These are phyloP conservation scores for Stratiomys singularior DNA, from an alignment of 2,888 invertebrate genomes.

Conservation along the genomic window DNA sequence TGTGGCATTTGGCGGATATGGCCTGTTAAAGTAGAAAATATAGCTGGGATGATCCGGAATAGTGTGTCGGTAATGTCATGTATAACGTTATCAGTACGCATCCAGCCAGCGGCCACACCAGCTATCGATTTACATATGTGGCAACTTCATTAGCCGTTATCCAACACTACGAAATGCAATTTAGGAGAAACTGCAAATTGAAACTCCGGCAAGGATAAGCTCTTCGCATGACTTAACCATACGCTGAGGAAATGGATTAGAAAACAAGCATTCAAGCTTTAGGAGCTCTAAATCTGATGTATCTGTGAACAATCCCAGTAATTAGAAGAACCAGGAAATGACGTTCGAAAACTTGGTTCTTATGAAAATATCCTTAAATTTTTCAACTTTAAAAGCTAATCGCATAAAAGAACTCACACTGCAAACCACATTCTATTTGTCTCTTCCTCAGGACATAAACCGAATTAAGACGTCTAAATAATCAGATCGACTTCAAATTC, in stretches of 20 bases:
- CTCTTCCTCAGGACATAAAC: background rate
- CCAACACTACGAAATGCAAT: background rate
- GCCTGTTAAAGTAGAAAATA: constrained; percentile 40
- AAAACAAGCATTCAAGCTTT: background rate
- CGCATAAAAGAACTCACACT: too few relatives aligned
- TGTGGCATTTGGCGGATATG: constrained; percentile 27
- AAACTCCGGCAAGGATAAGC: constrained; percentile 21
- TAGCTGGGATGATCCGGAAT: constrained; percentile 12
- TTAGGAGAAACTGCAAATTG: constrained; percentile 26
- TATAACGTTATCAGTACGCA: constrained; percentile 24
- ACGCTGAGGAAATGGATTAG: too few relatives aligned
- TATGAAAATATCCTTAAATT: too few relatives aligned
- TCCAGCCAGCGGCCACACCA: constrained; percentile 20
- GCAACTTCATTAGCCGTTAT: constrained; percentile 23
- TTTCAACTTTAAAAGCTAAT: too few relatives aligned
- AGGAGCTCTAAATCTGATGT: background rate
- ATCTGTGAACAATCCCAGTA: background rate
- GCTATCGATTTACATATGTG: constrained; percentile 24
- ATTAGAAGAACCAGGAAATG: background rate
- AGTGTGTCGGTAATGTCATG: constrained; percentile 20
- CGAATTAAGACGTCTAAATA: background rate
- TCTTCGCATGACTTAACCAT: background rate
- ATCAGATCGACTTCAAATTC: background rate
- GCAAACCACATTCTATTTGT: too few relatives aligned
- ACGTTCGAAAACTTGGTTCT: background rate